Base-by-base conservation (phyloP, 2,888 invertebrate genomes). In the Rhodophaea formosa region DNA sequence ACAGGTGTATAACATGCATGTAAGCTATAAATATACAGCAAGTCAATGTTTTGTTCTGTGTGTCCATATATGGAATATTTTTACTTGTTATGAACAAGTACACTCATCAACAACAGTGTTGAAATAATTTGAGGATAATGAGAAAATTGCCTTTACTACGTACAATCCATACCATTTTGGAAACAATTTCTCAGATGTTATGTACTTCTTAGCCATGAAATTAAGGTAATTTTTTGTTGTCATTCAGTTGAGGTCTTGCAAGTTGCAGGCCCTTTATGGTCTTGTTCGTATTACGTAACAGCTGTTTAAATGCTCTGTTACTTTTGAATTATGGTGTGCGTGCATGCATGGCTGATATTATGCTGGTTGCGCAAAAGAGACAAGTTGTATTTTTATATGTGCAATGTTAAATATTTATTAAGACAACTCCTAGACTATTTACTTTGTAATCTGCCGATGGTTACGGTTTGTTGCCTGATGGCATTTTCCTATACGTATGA, bases 1-100 rank as follows among this genome's bases (percentile, higher is more conserved):
- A 63, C 59, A 71, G 69, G 52, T 70, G 79, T 67, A 74, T 88
- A 64, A 71, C 77, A 62, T 89, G 88, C 71, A 72, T 67, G 58
- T 75, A 69, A 59, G 42, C 23, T 10, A 23, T 53, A 61, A 55
- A 15, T 39, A 12, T 8, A 16, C 15, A 15, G 5, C 10, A 23
- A n/a, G 8, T 49, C 10, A 53, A 32, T 23, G 23, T 57, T 44
- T 55, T 53, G 45, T 45, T 42, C 29, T 39, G 39, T 39, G 39
- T 39, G n/a, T 32, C 10, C 32, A 32, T 32, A 32, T 32, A 12
- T 39, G 39, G 12, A 39, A 39, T 39, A 12, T 12, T 39, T 39
- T 39, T 10, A 12, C 5, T 39, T 39, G 39, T 39, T 35, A 39
- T 12, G 39, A 5, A n/a, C 39, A 39, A 39, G 39, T 39, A 39